Base-by-base conservation (phyloP, 2,888 invertebrate species). In the Willowsia nigromaculata region DNA sequence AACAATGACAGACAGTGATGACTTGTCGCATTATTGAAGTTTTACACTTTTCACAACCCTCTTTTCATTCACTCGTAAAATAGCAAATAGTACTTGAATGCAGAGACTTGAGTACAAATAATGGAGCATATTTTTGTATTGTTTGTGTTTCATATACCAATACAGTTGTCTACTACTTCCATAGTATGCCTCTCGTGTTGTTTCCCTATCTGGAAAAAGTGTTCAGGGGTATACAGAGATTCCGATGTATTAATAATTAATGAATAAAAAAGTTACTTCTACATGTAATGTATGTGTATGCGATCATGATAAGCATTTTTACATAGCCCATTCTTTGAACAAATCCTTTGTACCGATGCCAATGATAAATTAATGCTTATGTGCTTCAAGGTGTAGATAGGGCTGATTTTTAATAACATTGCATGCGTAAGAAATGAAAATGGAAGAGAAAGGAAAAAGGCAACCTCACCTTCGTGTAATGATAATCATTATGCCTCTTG, bases 1-100 rank as follows among this genome's bases (percentile, higher is more conserved):
- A 84, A 82, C 56, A 85, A 76, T 88, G 88, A 88, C 84, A 62
- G 85, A 76, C 84, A 89, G 84, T 85, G 84, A 89, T 89, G 89
- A 89, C 89, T 89, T 89, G 89, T 47, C 78, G 78, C 62, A 76
- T 50, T 82, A 82, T 82, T 82, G 87, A 78, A 85, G 65, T 85
- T 68, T 85, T 53, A 78, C 84, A 84, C 53, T 80, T 85, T 85
- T 71, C 4, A 78, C 50, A 47, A 68, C 30, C 83, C 88, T 76
- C 78, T 47, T 82, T 62, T 50, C 56, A 7, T 85, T 76, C 22
- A 43, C 33, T 59, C 25, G n/a, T 25, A 43, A 81, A 74, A 43
- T n/a, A n/a, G n/a, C n/a, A n/a, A n/a, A n/a, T n/a, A n/a, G n/a
- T 65, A 25, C 88, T 88, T 87, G 80, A 78, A 86, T 80, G 68